Conservation (phyloP, 2,888 invertebrate genomes). For the Digitonthophagus gazella region DNA sequence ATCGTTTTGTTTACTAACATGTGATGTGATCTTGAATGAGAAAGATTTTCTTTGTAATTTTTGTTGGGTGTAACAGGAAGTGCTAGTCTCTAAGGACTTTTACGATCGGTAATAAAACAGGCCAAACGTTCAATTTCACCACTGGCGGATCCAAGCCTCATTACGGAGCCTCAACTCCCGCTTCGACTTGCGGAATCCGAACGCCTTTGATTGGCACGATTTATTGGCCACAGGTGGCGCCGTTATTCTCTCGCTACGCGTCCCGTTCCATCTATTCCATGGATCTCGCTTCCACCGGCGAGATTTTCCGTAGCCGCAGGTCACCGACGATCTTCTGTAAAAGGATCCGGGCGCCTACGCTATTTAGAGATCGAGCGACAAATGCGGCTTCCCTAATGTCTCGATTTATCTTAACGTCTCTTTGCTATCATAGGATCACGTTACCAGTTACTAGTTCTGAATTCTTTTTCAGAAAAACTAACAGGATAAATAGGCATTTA, state of each 20-base stretch:
- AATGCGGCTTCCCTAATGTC: background rate
- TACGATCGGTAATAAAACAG: conserved; percentile 12
- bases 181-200: conserved; percentile 7
- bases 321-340: background rate
- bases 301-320: conserved; percentile 3
- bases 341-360: background rate
- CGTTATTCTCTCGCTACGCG: conserved; percentile 1
- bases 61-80: background rate
- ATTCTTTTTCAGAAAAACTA: background rate
- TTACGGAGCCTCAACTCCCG: background rate
- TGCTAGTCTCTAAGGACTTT: conserved; percentile 1
- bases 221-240: conserved; percentile 10
- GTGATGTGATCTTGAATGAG: too few relatives aligned
- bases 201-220: conserved; percentile 1
- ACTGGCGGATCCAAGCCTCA: conserved; percentile 5
- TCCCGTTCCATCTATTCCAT: conserved; percentile 9
- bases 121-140: conserved; percentile 12
- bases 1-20: conserved; percentile 32
- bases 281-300: background rate
- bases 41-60: background rate
- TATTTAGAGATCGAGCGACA: background rate
- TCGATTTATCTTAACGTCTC: background rate
- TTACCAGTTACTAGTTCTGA: background rate
- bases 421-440: background rate
- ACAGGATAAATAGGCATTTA: too few relatives aligned